phyloP scores from a whole-genome alignment of 2,797 vertebrate species.

The Gallirallus australis region DNA sequence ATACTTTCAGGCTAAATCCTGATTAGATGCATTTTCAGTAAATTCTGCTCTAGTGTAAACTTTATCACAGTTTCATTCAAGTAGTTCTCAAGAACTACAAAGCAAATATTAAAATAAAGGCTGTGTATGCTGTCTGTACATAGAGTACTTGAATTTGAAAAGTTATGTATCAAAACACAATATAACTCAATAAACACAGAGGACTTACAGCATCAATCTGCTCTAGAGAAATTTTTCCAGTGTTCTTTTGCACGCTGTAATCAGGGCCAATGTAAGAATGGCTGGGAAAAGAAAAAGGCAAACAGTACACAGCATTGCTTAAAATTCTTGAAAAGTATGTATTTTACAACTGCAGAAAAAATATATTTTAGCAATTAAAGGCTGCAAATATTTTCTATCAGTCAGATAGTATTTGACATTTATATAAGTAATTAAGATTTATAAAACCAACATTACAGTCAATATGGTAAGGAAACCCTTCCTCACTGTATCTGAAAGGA shows the following conservation, averaged over 20 bases:
- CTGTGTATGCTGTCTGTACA: neutral
- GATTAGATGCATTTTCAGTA: neutral
- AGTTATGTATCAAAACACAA: neutral
- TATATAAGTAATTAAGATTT: neutral
- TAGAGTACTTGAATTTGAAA: neutral
- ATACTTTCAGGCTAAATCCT: neutral
- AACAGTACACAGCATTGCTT: neutral
- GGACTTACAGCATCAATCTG: constrained; percentile 93
- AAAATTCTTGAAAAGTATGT: neutral
- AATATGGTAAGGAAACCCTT: neutral
- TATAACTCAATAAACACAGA: neutral
- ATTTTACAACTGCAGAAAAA: neutral
- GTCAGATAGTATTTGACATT: neutral
- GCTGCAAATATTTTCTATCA: neutral
- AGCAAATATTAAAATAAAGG: neutral
- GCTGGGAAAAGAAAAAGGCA: constrained; percentile 76
- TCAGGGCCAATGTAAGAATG: constrained; percentile 96
- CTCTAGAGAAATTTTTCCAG: constrained; percentile 93
- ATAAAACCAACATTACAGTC: neutral
- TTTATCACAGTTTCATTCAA: neutral
- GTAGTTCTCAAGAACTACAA: neutral
- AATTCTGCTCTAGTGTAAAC: neutral
- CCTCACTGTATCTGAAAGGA: neutral
- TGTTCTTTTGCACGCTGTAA: constrained; percentile 90
- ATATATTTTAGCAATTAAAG: neutral